Evolutionary conservation across 2,888 invertebrate genomes (phyloP), one percentile per base, ranked within the genome.

Genomic region (Petrophora chlorosata): DNA sequence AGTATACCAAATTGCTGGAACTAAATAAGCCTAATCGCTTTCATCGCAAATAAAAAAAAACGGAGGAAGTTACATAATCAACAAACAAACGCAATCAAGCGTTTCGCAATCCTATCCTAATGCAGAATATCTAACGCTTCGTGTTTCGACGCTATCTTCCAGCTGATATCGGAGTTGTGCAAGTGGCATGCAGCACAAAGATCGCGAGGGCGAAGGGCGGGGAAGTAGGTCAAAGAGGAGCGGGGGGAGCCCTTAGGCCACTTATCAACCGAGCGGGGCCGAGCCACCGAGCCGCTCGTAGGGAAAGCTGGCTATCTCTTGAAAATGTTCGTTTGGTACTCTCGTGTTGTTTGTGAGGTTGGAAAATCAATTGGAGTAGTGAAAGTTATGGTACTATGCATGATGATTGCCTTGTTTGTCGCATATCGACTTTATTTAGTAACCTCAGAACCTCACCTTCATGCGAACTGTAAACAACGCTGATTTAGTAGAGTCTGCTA

Each of bases 91-190:
- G 41, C 41, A 41, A 41, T 48, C 38, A 25, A 22, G 33, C 17
- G 38, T 74, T 73, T 72, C 63, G 66, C 63, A 73, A 74, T 71
- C 49, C 60, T 62, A 62, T 65, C 70, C 63, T 62, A 69, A 75
- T 70, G 67, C 67, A 65, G 67, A 61, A 69, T 60, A 65, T 68
- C 69, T 67, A 67, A 65, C 66, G 66, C 63, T 70, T 65, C 64
- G 59, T 48, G 57, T 76, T 76, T 80, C 73, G 65, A 67, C 73
- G 76, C 74, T 82, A 83, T 84, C 81, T 80, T 82, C 81, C 86
- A 86, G 85, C 86, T 88, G 87, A 87, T 88, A 87, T 76, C 75
- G 73, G 70, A 72, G 84, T 87, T 87, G 87, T 87, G 86, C 87
- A 88, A 88, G 85, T 82, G 77, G 70, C 76, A 75, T 79, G 80